Percentiles rank a stretch among this genome's conserved stretches.
Conservation (phyloP, 2,888 invertebrate genomes). For the Trissoscelio sp. region DNA sequence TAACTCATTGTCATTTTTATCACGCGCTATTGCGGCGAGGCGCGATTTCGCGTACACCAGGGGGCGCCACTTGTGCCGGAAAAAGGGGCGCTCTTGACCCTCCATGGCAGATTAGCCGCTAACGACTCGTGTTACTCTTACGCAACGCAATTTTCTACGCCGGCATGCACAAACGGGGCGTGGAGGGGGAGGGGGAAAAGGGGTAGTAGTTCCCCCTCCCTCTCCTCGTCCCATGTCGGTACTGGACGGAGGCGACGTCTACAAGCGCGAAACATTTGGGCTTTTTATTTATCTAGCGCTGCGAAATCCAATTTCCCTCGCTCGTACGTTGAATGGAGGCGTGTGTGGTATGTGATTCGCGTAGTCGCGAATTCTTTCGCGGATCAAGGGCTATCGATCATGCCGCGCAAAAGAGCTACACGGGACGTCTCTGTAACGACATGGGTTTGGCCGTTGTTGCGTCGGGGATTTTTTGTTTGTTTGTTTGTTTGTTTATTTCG, state of each 20-base stretch:
- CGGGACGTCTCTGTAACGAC: background rate
- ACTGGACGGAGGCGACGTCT: constrained; percentile 12
- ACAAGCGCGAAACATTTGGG: constrained; percentile 56
- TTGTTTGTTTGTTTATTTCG: too few relatives aligned
- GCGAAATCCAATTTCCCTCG: constrained; percentile 58
- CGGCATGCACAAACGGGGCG: constrained; percentile 52
- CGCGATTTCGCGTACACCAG: constrained; percentile 24
- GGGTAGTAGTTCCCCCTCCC: too few relatives aligned
- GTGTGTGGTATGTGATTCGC: constrained; percentile 47
- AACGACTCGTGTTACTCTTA: constrained; percentile 79
- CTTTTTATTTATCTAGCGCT: constrained; percentile 66
- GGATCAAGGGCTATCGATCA: constrained; percentile 38
- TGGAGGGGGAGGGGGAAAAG: too few relatives aligned
- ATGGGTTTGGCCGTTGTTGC: background rate
- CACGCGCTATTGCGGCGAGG: constrained; percentile 76
- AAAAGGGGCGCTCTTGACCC: constrained; percentile 75
- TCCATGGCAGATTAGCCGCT: constrained; percentile 78
- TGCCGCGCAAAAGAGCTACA: background rate
- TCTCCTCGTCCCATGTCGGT: constrained; percentile 2
- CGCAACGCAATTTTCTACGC: constrained; percentile 75
- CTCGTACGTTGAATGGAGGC: constrained; percentile 15
- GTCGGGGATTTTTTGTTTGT: too few relatives aligned
- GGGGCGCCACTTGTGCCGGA: constrained; percentile 53
- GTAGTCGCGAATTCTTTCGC: constrained; percentile 42
- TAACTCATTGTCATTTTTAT: constrained; percentile 83